Evolutionary conservation across 2,797 vertebrate species (phyloP), one percentile per base, ranked within the genome.

Genomic region (Spizella passerina): DNA sequence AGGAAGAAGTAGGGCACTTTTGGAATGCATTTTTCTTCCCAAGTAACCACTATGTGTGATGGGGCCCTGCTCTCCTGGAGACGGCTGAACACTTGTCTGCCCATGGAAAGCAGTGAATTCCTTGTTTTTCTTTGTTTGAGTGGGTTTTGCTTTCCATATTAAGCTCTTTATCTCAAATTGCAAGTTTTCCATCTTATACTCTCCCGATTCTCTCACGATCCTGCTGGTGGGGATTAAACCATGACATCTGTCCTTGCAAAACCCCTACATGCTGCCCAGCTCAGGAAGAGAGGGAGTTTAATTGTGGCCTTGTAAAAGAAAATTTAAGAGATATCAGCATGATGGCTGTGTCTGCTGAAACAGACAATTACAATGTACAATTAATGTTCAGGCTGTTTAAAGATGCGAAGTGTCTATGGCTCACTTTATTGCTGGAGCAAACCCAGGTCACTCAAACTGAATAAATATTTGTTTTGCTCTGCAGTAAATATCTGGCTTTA

Each of bases 291-390:
- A 79, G 9, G 47, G 52, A 86, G 15, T 53, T 52, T n/a, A 82
- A 79, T 24, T 65, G 60, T 60, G 50, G 26, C 56, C 87, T 90
- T 83, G 30, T 79, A 41, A 88, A 92, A 96, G 43, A 85, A 85
- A 95, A 86, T 73, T n/a, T 43, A 91, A 69, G 34, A 30, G 3
- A 19, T 86, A 38, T 68, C 66, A 53, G 47, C 47, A n/a, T 44
- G 34, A 41, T 19, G 32, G 66, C 15, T 61, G 21, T 30, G 7
- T 69, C 56, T 92, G 72, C 55, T 44, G 29, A 89, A 90, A 78
- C 30, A 56, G 22, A 34, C 55, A 56, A 34, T 56, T 56, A 56
- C 55, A 56, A 56, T 17, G 80, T 63, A 65, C 61, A 96, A 88
- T 49, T 88, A 72, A 64, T 14, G 16, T 66, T 85, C 27, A 34